Conservation (phyloP, 2,888 invertebrate species). For the Alloscopus bannaensis region DNA sequence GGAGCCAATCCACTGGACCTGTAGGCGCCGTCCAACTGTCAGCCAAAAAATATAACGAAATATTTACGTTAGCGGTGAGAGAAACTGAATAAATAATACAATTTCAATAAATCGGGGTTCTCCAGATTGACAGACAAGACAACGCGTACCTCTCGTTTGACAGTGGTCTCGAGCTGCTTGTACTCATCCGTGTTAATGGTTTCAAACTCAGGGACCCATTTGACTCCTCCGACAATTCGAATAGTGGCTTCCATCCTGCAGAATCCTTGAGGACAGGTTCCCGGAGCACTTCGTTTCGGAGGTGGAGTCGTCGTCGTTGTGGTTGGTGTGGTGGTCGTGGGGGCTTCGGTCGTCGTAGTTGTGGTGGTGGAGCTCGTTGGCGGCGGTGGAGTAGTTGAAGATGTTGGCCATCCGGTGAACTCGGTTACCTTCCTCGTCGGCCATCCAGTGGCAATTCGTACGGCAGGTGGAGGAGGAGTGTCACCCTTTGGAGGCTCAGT, state of each 20-base stretch:
- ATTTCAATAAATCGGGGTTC: too few relatives aligned
- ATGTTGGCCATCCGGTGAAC: slow-evolving; percentile 92
- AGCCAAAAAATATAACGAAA: too few relatives aligned
- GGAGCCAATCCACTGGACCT: slow-evolving; percentile 84
- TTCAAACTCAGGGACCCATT: slow-evolving; percentile 90
- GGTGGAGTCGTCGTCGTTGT: slow-evolving; percentile 85
- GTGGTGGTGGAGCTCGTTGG: slow-evolving; percentile 80
- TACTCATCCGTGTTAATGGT: slow-evolving; percentile 92
- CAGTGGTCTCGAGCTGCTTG: slow-evolving; percentile 81
- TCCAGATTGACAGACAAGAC: too few relatives aligned
- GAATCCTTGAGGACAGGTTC: slow-evolving; percentile 63
- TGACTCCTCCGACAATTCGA: slow-evolving; percentile 86
- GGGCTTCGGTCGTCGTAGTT: slow-evolving; percentile 76
- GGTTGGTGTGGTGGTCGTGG: slow-evolving; percentile 79
- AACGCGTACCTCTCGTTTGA: slow-evolving; percentile 69
- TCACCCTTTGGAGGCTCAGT: slow-evolving; percentile 77
- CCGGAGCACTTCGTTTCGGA: slow-evolving; percentile 77
- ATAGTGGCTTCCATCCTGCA: slow-evolving; percentile 92
- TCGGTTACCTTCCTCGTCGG: slow-evolving; percentile 91
- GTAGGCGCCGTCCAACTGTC: slow-evolving; percentile 88
- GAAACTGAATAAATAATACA: not conserved
- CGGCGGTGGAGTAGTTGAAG: slow-evolving; percentile 81
- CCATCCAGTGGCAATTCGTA: slow-evolving; percentile 89
- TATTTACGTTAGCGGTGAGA: slow-evolving; percentile 3
- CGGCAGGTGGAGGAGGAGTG: slow-evolving; percentile 78